Evolutionary conservation across 1,140 invertebrate genomes (phyloP).

Genomic region (Lepidostoma basale): DNA sequence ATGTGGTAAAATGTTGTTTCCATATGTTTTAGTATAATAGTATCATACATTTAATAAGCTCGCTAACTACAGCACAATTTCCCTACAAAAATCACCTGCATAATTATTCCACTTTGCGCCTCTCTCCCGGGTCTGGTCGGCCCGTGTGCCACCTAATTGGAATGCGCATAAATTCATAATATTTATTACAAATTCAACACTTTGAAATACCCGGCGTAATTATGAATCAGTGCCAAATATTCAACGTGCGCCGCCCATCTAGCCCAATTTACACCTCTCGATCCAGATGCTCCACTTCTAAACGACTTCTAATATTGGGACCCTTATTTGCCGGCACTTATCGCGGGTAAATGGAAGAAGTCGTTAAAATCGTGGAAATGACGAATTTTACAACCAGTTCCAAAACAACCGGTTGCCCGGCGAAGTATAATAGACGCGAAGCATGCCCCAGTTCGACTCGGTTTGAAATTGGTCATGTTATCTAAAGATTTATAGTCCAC

Average conservation of each 20-base stretch:
- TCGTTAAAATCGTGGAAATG: no score
- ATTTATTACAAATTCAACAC: no score
- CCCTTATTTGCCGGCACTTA: not conserved
- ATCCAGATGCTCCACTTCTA: constrained; percentile 3
- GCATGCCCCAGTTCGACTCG: constrained; percentile 12
- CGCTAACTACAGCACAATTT: no score
- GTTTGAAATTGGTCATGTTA: constrained; percentile 6
- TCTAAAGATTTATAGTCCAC: constrained; percentile 32
- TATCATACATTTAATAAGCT: no score
- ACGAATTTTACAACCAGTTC: constrained; percentile 4
- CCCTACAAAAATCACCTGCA: no score
- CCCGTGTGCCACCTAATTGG: no score
- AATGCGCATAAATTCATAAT: no score
- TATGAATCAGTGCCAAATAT: not conserved
- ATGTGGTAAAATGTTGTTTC: no score
- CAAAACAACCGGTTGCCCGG: not conserved
- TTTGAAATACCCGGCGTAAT: no score
- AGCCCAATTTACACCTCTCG: not conserved
- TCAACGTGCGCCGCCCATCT: not conserved
- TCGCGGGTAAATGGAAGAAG: not conserved
- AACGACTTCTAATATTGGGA: not conserved
- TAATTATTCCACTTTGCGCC: no score
- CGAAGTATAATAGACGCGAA: constrained; percentile 5
- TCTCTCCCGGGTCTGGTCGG: no score
- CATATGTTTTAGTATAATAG: no score